Evolutionary conservation across 2,797 vertebrate species (phyloP).

Genomic region (Syngnathus rostellatus): DNA sequence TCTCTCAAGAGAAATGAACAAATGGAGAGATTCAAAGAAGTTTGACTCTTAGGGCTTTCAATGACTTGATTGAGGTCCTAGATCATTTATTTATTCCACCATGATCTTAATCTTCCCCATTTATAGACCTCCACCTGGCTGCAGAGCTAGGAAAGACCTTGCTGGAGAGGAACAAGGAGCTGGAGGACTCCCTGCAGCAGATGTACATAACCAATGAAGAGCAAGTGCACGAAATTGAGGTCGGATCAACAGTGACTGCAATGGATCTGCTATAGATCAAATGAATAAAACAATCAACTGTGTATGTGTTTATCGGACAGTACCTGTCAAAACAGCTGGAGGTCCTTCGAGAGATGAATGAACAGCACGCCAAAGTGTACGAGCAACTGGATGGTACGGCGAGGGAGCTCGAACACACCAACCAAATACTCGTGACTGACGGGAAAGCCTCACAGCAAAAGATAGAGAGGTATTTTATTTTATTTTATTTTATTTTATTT

Average conservation of each 20-base stretch:
- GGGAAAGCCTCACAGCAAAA: constrained; percentile 70
- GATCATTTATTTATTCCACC: background rate
- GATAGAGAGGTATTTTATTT: constrained; percentile 44
- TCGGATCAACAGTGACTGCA: constrained; percentile 34
- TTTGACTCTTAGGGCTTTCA: constrained; percentile 3
- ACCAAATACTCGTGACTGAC: constrained; percentile 84
- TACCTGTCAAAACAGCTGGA: constrained; percentile 70
- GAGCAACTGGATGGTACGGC: constrained; percentile 93
- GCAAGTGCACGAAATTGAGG: constrained; percentile 98
- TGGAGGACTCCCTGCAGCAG: constrained; percentile 96
- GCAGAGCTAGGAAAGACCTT: constrained; percentile 89
- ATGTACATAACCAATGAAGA: constrained; percentile 98
- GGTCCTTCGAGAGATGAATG: constrained; percentile 89
- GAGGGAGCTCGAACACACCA: constrained; percentile 85
- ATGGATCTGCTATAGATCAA: too few relatives aligned
- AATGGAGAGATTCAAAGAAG: background rate
- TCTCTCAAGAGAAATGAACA: constrained; percentile 1
- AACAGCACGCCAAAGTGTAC: constrained; percentile 94
- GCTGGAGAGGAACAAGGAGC: constrained; percentile 93
- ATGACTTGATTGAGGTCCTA: background rate
- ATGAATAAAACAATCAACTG: too few relatives aligned
- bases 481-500: too few relatives aligned
- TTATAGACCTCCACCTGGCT: constrained; percentile 82
- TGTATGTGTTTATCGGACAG: constrained; percentile 23
- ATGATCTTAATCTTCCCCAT: background rate